Base-by-base conservation (phyloP, 2,888 invertebrate genomes). In the Mechanitis messenoides region DNA sequence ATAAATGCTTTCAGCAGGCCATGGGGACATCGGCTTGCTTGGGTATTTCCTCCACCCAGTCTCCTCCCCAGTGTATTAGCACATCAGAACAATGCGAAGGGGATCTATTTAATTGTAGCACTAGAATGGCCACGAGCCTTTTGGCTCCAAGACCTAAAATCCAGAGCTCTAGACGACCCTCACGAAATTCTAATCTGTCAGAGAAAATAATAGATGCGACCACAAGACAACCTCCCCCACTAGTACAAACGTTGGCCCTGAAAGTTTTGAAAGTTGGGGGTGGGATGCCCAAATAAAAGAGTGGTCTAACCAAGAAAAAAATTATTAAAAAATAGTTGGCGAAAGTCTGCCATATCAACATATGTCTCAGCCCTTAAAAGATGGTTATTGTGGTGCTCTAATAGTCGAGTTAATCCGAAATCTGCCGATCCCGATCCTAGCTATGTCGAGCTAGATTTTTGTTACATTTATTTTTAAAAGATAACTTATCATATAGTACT, bases 211-310 rank as follows among this genome's bases (percentile, higher is more conserved):
- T 69, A 58, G 67, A 68, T 33, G 33, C 45, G 7, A 63, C 67
- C 12, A 69, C 69, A 9, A 20, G 35, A 1, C 33, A 2, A 9
- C 35, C 45, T 28, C 65, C 66, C 4, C 61, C 64, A 33, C 61
- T 63, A 33, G 55, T 63, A 11, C 56, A 67, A 0, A 45, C 46
- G 31, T 12, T 68, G 28, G 20, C 45, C 9, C 60, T 69, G 2
- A 53, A 61, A 33, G 64, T 60, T 3, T 69, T 66, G 67, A 59
- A 42, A 55, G 45, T 68, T 69, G 66, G 67, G 65, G 69, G 69
- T 68, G 68, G 69, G 56, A 47, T 6, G 42, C 59, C 5, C 33
- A 55, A 33, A 50, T 64, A 47, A 35, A 50, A 2, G 1, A 57
- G 9, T 64, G 69, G 67, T n/a, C 47, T 2, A 4, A 6, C 5